phyloP scores from a whole-genome alignment of 2,888 invertebrate genomes.

The Oxyscelio sp. region DNA sequence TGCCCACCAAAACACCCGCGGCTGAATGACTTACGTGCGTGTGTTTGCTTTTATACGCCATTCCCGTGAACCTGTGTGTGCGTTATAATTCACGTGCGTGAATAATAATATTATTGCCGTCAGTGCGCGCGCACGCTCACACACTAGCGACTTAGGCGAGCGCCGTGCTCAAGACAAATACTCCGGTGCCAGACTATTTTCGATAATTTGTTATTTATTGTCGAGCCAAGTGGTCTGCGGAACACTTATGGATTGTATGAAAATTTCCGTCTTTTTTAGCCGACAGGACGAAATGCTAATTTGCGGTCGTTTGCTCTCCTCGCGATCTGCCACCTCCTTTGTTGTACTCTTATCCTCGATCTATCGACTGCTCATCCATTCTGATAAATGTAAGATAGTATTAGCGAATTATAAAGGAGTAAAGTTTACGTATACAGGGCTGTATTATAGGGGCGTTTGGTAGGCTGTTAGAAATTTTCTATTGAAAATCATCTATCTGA shows the following conservation, averaged over 20 bases:
- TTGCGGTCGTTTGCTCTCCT: background rate
- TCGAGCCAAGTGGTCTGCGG: background rate
- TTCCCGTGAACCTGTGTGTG: background rate
- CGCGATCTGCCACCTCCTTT: slow-evolving; percentile 15
- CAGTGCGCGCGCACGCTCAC: background rate
- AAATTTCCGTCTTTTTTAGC: background rate
- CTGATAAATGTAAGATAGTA: slow-evolving; percentile 29
- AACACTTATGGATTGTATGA: slow-evolving; percentile 19
- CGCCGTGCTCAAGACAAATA: background rate
- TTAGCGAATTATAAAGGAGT: no score
- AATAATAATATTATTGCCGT: slow-evolving; percentile 45
- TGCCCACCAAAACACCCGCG: slow-evolving; percentile 2
- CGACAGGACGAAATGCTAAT: slow-evolving; percentile 29
- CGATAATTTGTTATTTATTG: slow-evolving; percentile 22
- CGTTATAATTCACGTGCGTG: slow-evolving; percentile 38
- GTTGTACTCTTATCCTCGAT: slow-evolving; percentile 10
- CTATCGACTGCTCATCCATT: slow-evolving; percentile 6
- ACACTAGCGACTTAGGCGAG: background rate
- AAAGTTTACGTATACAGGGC: no score
- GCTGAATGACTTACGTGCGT: slow-evolving; percentile 23
- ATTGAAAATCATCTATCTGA: no score
- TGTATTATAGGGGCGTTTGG: no score
- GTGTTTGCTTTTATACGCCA: slow-evolving; percentile 32
- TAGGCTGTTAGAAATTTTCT: no score
- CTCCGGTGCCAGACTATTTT: slow-evolving; percentile 14